Percentiles rank a stretch among this genome's conserved stretches.
These are phyloP conservation scores for Rhinophrynus dorsalis DNA, from an alignment of 2,797 vertebrate species.

Conservation along the genomic window DNA sequence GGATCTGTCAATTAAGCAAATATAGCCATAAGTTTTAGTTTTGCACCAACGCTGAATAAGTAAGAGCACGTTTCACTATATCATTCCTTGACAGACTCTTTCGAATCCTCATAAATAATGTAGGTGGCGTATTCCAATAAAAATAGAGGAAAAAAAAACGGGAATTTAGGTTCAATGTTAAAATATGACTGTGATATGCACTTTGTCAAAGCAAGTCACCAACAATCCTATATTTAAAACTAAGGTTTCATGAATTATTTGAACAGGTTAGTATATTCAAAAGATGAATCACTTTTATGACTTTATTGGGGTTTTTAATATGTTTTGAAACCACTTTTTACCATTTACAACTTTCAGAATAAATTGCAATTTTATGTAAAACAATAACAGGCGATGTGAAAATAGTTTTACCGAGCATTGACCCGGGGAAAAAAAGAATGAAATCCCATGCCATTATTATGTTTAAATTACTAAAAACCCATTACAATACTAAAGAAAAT, in stretches of 20 bases:
- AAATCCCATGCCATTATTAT: neutral
- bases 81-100: neutral
- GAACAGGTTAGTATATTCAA: constrained; percentile 41
- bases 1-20: neutral
- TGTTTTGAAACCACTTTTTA: constrained; percentile 8
- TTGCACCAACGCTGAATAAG: neutral
- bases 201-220: constrained; percentile 3
- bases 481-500: neutral
- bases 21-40: neutral
- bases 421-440: neutral
- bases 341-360: constrained; percentile 7
- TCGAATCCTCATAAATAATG: constrained; percentile 11
- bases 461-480: too few relatives aligned
- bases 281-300: constrained; percentile 54
- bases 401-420: constrained; percentile 10
- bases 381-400: neutral
- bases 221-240: constrained; percentile 23
- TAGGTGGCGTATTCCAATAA: neutral
- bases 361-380: constrained; percentile 33
- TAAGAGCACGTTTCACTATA: neutral
- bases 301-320: constrained; percentile 32
- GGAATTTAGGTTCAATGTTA: constrained; percentile 30
- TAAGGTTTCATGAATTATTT: constrained; percentile 29
- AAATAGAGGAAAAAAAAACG: constrained; percentile 2
- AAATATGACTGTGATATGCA: constrained; percentile 4